Conservation (phyloP, 2,888 invertebrate genomes). For the Rhogogaster chlorosoma region DNA sequence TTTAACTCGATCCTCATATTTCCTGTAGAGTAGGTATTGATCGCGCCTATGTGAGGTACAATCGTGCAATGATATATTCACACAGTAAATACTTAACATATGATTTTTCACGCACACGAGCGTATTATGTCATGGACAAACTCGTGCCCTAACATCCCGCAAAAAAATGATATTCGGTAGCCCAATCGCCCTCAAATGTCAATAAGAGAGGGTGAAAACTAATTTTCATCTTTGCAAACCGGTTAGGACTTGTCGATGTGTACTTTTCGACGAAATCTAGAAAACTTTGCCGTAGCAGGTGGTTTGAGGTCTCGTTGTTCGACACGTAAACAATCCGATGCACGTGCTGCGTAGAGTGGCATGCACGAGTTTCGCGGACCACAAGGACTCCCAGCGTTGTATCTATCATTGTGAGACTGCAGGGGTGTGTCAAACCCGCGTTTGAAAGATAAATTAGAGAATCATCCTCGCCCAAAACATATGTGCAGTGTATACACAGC, state of each 20-base stretch:
- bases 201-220: background rate
- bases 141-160: background rate
- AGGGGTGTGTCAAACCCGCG: background rate
- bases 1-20: background rate
- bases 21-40: background rate
- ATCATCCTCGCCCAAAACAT: background rate
- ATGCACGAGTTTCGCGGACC: background rate
- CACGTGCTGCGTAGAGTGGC: background rate
- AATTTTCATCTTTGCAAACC: background rate
- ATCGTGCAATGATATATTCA: background rate
- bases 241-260: background rate
- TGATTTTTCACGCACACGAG: background rate
- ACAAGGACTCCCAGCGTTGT: background rate
- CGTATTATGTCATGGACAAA: background rate
- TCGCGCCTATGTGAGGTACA: background rate
- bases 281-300: too few species aligned
- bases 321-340: conserved; percentile 5
- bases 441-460: background rate
- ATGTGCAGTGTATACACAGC: background rate
- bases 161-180: background rate
- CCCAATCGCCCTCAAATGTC: background rate
- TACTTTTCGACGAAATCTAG: background rate
- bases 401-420: background rate
- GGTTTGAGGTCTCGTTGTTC: background rate
- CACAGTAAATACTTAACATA: background rate